phyloP scores from a whole-genome alignment of 2,888 invertebrate genomes.

The Xiphydria camelus region DNA sequence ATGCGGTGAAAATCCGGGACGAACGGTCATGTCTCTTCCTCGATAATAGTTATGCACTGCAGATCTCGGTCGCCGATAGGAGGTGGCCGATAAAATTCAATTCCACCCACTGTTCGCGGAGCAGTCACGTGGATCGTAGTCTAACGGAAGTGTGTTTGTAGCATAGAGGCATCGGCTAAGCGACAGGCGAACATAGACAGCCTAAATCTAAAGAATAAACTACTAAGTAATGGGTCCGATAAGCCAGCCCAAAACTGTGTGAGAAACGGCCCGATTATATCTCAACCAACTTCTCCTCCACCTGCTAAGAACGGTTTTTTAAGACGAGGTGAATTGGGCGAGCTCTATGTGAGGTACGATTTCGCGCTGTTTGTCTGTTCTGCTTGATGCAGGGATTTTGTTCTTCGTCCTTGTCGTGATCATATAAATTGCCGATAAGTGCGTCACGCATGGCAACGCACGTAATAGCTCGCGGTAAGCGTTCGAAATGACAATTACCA shows the following conservation, averaged over 20 bases:
- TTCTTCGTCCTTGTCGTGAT: no score
- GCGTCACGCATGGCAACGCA: no score
- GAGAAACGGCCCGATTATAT: constrained; percentile 46
- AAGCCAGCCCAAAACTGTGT: constrained; percentile 46
- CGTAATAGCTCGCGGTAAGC: no score
- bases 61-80: no score
- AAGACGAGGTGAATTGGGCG: constrained; percentile 57
- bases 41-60: no score
- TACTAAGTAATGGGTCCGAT: constrained; percentile 52
- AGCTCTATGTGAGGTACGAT: constrained; percentile 58
- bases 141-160: constrained; percentile 53
- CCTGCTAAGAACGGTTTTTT: constrained; percentile 55
- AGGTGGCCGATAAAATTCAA: no score
- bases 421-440: no score
- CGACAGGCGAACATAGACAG: constrained; percentile 49
- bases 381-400: constrained; percentile 19
- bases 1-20: no score
- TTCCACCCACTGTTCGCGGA: no score
- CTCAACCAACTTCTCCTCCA: constrained; percentile 46
- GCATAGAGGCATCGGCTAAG: constrained; percentile 51
- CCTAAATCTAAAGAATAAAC: constrained; percentile 53
- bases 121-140: constrained; percentile 11
- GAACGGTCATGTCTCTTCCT: no score
- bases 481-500: no score
- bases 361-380: constrained; percentile 47